phyloP scores from a whole-genome alignment of 1,140 invertebrate genomes.

The Capitella teleta region DNA sequence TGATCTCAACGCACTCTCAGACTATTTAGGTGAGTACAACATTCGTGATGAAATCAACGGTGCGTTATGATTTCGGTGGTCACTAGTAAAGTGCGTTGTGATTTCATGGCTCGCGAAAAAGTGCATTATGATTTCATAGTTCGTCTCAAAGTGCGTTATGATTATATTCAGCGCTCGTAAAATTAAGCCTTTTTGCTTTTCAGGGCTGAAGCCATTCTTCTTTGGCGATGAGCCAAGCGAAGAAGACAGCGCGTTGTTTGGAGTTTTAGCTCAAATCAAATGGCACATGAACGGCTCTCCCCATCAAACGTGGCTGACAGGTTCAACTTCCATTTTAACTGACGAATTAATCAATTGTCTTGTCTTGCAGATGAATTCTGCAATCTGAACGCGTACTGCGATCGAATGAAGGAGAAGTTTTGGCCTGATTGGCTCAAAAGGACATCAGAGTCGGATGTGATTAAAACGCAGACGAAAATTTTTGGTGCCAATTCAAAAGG shows the following conservation, averaged over 20 bases:
- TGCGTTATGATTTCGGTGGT: too few species aligned
- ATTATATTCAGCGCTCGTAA: too few species aligned
- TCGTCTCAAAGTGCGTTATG: too few species aligned
- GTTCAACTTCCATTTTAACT: too few species aligned
- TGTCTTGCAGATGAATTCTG: slow-evolving; percentile 20
- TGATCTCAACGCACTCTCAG: not conserved
- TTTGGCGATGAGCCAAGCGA: slow-evolving; percentile 18
- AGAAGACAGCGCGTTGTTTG: slow-evolving; percentile 25
- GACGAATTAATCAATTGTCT: too few species aligned
- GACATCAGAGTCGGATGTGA: too few species aligned
- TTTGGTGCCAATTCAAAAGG: too few species aligned
- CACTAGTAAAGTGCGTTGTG: too few species aligned
- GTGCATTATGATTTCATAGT: too few species aligned
- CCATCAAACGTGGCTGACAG: not conserved
- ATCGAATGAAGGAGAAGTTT: slow-evolving; percentile 28
- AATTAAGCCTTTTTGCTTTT: not conserved
- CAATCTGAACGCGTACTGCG: slow-evolving; percentile 28
- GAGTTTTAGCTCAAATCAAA: slow-evolving; percentile 18
- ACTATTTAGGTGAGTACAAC: not conserved
- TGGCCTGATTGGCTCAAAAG: slow-evolving; percentile 44
- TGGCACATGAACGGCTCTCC: not conserved
- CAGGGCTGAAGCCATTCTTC: slow-evolving; percentile 22
- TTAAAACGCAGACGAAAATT: too few species aligned
- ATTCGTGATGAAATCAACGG: too few species aligned
- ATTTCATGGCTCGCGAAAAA: too few species aligned